These are phyloP conservation scores for Epinephelus moara DNA, from an alignment of 2,113 vertebrate species.

Conservation along the genomic window DNA sequence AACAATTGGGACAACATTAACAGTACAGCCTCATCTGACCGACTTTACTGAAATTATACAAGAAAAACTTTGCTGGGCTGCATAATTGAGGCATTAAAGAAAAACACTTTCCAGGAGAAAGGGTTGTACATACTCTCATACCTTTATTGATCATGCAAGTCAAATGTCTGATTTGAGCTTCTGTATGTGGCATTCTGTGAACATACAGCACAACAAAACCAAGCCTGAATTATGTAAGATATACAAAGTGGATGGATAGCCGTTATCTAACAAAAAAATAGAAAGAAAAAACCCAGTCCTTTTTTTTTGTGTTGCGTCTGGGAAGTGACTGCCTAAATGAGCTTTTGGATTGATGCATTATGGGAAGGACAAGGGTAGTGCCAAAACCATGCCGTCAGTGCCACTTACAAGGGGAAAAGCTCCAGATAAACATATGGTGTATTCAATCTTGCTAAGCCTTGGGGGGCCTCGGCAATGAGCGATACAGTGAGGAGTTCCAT, in stretches of 20 bases:
- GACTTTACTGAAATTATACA: no score
- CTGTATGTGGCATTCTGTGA: background rate
- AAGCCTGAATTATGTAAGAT: conserved; percentile 26
- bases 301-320: conserved; percentile 49
- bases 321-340: conserved; percentile 65
- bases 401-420: conserved; percentile 68
- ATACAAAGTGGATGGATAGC: conserved; percentile 29
- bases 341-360: conserved; percentile 74
- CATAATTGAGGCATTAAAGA: background rate
- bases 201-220: background rate
- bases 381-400: conserved; percentile 71
- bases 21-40: background rate
- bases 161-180: background rate
- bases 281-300: conserved; percentile 12
- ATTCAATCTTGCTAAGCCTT: conserved; percentile 79
- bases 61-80: no score
- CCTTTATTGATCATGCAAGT: background rate
- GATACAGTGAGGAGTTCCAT: conserved; percentile 74
- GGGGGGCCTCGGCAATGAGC: conserved; percentile 65
- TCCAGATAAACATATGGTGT: conserved; percentile 78
- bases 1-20: background rate
- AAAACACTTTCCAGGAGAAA: background rate
- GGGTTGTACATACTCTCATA: background rate
- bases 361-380: conserved; percentile 67
- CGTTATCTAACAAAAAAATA: conserved; percentile 42